Conservation (phyloP, 2,888 invertebrate genomes). For the Eupeodes latifasciatus region DNA sequence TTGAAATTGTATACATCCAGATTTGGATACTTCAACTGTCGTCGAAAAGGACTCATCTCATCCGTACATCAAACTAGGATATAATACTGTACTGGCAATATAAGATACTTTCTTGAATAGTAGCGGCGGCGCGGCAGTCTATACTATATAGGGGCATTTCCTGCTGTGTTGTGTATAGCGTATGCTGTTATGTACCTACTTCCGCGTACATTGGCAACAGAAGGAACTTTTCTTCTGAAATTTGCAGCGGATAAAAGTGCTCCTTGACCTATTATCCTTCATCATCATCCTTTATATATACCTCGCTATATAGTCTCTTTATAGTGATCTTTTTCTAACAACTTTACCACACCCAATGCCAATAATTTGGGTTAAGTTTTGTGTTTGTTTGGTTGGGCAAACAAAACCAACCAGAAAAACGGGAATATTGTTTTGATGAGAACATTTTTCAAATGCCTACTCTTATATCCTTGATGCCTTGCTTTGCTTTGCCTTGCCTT, state of each 20-base stretch:
- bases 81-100: slow-evolving; percentile 4
- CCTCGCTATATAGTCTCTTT: neutral
- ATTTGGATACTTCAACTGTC: slow-evolving; percentile 1
- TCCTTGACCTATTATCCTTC: slow-evolving; percentile 58
- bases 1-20: neutral
- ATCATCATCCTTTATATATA: neutral
- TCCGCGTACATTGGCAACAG: neutral
- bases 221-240: slow-evolving; percentile 32
- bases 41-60: neutral
- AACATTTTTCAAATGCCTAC: slow-evolving; percentile 64
- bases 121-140: neutral
- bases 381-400: slow-evolving; percentile 59
- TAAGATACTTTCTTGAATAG: neutral
- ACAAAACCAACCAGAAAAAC: slow-evolving; percentile 52
- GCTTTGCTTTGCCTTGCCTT: neutral
- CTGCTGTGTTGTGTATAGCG: no score
- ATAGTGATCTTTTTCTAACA: slow-evolving; percentile 8
- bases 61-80: neutral
- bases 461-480: slow-evolving; percentile 15
- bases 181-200: neutral
- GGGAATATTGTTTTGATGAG: slow-evolving; percentile 61
- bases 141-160: neutral
- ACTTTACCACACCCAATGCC: slow-evolving; percentile 44
- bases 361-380: slow-evolving; percentile 68
- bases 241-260: slow-evolving; percentile 12